Percentiles rank a stretch among this genome's conserved stretches.
Evolutionary conservation across 2,113 vertebrate genomes (phyloP).

Genomic region (Cinclus mexicanus): DNA sequence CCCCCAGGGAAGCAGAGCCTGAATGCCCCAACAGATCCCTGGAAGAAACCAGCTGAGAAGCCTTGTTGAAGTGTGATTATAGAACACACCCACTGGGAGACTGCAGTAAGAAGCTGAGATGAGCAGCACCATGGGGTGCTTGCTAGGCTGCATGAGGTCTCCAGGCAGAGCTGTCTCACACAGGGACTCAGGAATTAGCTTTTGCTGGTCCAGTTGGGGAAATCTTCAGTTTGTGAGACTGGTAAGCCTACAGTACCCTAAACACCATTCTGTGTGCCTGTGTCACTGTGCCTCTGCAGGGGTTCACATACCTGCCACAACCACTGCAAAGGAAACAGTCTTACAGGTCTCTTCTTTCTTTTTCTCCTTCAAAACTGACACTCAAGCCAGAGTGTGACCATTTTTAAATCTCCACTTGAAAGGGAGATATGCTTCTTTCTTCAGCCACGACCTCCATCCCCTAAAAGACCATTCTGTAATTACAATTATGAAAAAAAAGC

Average conservation of each 20-base stretch:
- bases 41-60: not conserved
- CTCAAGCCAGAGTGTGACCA: not conserved
- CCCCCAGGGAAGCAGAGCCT: not conserved
- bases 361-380: not conserved
- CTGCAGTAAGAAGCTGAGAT: not conserved
- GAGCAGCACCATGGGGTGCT: not conserved
- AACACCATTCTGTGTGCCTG: not conserved
- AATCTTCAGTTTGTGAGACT: not conserved
- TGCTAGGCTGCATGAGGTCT: not conserved
- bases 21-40: not conserved
- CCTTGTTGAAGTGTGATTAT: not conserved
- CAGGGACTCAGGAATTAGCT: not conserved
- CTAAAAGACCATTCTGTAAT: not conserved
- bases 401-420: not conserved
- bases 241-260: rapidly evolving
- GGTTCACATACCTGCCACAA: not conserved
- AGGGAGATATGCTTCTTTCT: not conserved
- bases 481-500: not conserved
- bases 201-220: not conserved
- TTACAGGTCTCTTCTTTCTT: not conserved
- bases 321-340: not conserved
- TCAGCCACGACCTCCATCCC: not conserved
- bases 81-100: not conserved
- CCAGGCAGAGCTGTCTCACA: not conserved
- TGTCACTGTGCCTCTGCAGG: not conserved